These are phyloP conservation scores for Sylvicapra grimmia DNA, from an alignment of 2,113 vertebrate genomes.

Conservation along the genomic window DNA sequence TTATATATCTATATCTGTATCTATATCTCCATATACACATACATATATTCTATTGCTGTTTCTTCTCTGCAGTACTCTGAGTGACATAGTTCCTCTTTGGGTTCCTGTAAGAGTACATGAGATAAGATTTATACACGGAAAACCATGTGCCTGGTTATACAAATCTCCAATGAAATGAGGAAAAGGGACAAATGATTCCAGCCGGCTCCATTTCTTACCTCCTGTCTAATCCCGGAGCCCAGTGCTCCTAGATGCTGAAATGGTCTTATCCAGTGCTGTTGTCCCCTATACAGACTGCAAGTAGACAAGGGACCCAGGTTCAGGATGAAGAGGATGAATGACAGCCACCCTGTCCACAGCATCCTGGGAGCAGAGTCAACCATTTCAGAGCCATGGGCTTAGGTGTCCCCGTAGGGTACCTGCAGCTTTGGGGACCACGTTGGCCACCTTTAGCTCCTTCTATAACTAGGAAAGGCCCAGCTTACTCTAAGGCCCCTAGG, in stretches of 20 bases:
- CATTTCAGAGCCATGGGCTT: background rate
- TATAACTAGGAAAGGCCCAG: background rate
- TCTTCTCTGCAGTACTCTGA: background rate
- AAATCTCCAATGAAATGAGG: background rate
- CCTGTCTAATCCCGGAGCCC: background rate
- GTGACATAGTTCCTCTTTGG: background rate
- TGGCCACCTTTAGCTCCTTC: background rate
- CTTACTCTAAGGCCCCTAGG: background rate
- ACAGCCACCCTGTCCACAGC: background rate
- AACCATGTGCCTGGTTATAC: background rate
- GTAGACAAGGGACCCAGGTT: background rate
- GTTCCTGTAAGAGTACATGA: background rate
- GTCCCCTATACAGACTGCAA: too few species aligned
- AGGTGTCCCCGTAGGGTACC: background rate
- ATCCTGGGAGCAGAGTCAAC: background rate
- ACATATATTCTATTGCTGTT: background rate
- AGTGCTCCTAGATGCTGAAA: rapidly evolving
- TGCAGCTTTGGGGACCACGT: background rate
- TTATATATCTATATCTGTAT: background rate
- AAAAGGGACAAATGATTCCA: background rate
- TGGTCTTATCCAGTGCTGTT: background rate
- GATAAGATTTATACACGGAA: background rate
- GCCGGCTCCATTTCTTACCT: background rate
- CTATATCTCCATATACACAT: background rate
- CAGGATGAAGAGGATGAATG: background rate